A percentile compares a stretch with the other conserved stretches of the same genome.
Evolutionary conservation across 2,797 vertebrate species (phyloP).

Genomic region (Discoglossus pictus): DNA sequence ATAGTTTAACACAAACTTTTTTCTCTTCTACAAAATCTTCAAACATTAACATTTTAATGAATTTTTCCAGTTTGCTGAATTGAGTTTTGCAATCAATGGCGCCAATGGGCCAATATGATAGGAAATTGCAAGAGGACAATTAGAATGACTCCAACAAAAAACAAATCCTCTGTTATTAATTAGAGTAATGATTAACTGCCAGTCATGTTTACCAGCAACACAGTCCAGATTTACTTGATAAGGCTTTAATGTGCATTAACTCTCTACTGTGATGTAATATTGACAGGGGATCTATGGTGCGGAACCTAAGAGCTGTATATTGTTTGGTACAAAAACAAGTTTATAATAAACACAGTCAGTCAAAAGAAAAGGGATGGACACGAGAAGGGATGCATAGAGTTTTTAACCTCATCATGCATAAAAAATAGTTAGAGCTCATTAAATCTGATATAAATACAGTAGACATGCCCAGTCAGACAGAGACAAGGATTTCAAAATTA

Average conservation of each 20-base stretch:
- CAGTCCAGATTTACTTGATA: slow-evolving; percentile 39
- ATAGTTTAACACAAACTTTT: slow-evolving; percentile 19
- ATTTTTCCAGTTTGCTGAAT: slow-evolving; percentile 56
- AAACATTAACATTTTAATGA: slow-evolving; percentile 53
- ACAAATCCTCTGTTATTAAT: slow-evolving; percentile 56
- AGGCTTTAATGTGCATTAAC: background rate
- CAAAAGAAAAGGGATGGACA: slow-evolving; percentile 16
- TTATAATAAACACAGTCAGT: slow-evolving; percentile 29
- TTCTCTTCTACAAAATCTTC: slow-evolving; percentile 37
- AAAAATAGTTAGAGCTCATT: slow-evolving; percentile 19
- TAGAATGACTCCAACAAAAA: slow-evolving; percentile 53
- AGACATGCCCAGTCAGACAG: slow-evolving; percentile 25
- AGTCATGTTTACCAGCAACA: slow-evolving; percentile 53
- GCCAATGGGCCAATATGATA: slow-evolving; percentile 48
- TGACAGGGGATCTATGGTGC: slow-evolving; percentile 10
- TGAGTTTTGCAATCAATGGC: slow-evolving; percentile 52
- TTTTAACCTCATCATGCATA: slow-evolving; percentile 18
- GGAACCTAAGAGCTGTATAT: background rate
- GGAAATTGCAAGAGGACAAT: slow-evolving; percentile 52
- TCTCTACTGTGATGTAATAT: background rate
- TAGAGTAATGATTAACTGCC: slow-evolving; percentile 56
- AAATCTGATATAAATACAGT: slow-evolving; percentile 25
- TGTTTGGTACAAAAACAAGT: slow-evolving; percentile 31
- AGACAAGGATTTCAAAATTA: slow-evolving; percentile 20
- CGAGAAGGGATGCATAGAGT: background rate